Percentiles rank a stretch among this genome's conserved stretches.
These are phyloP conservation scores for Onthophagus taurus DNA, from an alignment of 1,140 invertebrate genomes.

Conservation along the genomic window DNA sequence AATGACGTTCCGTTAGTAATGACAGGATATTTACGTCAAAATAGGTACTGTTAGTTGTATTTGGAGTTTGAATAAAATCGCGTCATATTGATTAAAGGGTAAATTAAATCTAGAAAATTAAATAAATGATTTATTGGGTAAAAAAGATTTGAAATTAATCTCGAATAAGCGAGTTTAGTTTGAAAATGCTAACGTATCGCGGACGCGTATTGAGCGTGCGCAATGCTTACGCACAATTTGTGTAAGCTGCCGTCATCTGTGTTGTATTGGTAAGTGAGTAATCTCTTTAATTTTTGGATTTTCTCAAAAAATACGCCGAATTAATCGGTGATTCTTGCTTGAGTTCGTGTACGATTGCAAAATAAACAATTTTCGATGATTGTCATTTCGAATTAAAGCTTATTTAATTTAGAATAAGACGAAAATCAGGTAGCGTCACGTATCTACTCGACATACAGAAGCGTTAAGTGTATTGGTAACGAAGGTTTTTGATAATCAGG, in stretches of 20 bases:
- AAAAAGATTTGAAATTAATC: background rate
- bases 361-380: constrained; percentile 16
- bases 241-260: constrained; percentile 34
- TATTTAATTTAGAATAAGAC: constrained; percentile 33
- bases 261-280: constrained; percentile 33
- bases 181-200: constrained; percentile 5
- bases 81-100: too few species aligned
- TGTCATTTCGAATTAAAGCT: constrained; percentile 29
- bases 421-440: constrained; percentile 30
- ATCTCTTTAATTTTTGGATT: constrained; percentile 21
- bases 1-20: too few species aligned
- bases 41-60: too few species aligned
- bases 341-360: constrained; percentile 17
- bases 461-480: constrained; percentile 11
- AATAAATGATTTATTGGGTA: too few species aligned
- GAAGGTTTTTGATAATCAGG: constrained; percentile 16
- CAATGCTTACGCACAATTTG: constrained; percentile 21
- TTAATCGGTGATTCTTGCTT: constrained; percentile 23
- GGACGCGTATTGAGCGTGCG: constrained; percentile 15
- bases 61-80: too few species aligned
- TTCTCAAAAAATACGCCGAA: constrained; percentile 26
- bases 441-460: constrained; percentile 14
- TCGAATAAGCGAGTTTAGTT: background rate
- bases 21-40: too few species aligned
- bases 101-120: too few species aligned